Evolutionary conservation across 2,113 vertebrate genomes (phyloP).

Genomic region (Chaetura pelagica): DNA sequence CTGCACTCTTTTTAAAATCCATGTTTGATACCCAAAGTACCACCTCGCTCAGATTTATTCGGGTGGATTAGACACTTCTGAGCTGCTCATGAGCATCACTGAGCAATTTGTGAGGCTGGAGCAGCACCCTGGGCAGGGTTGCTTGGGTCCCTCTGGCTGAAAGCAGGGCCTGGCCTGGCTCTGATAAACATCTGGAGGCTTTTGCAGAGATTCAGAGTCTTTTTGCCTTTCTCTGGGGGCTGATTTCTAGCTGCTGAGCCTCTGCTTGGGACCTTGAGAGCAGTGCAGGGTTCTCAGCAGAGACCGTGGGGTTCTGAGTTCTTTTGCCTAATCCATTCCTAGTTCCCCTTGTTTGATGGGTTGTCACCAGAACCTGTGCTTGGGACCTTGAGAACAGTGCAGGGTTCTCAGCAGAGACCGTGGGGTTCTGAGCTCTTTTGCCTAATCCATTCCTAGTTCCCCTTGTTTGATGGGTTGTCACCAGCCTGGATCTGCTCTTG

Average conservation of each 20-base stretch:
- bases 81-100: neutral
- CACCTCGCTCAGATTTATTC: neutral
- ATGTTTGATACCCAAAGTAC: neutral
- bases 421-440: neutral
- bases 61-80: neutral
- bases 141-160: neutral
- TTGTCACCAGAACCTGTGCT: neutral
- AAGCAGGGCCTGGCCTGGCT: neutral
- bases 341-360: neutral
- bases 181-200: rapidly evolving
- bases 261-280: neutral
- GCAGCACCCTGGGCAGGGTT: neutral
- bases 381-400: neutral
- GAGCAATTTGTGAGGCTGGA: neutral
- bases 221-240: neutral
- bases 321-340: neutral
- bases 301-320: neutral
- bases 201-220: neutral
- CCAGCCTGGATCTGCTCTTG: neutral
- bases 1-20: neutral
- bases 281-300: neutral
- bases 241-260: neutral
- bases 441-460: neutral
- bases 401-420: neutral
- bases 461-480: rapidly evolving